Base-by-base conservation (phyloP, 2,797 vertebrate species). In the Anolis apletophallus region DNA sequence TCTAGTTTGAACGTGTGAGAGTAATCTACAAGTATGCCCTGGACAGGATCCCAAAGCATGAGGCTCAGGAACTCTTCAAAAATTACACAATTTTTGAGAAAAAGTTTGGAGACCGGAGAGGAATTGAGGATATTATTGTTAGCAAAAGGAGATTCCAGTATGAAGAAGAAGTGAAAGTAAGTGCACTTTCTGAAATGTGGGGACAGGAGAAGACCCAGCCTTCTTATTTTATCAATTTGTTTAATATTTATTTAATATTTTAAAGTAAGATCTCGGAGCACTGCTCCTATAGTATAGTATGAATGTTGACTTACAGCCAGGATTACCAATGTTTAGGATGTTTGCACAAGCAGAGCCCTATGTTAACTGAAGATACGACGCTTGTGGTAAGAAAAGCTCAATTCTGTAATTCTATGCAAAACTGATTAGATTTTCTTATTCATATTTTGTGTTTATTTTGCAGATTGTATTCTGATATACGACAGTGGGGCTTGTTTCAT, bases 1-100 rank as follows among this genome's bases (percentile, higher is more conserved):
- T 94, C 88, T 94, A 99, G 98, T 99, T 99, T 90, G 99, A 99
- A 94, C 97, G 99, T 34, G 99, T 99, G 5, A 97, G 99, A 0
- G 98, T 99, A 84, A 98, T 99, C 94, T 99, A 99, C 91, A 99
- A 98, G 91, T 99, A 98, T 0, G 98, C 99, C 32, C 86, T 99
- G 96, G 99, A 99, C 90, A 94, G 97, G 88, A 99, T 99, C 94
- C 97, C 98, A 13, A 99, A 99, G 92, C 98, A 98, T 46, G 96
- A 99, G 21, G 98, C 99, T 0, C 98, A 99, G 94, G 97, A 99
- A 88, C 98, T 99, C 84, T 99, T 99, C 93, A 99, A 99, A 96
- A 99, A 97, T 94, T 99, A 99, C 93, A 99, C 99, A 0, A 97
- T 99, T 94, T 99, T 99, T 90, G 98, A 99, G 95, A 99, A 99